These are phyloP conservation scores for Orchesella cincta DNA, from an alignment of 1,140 invertebrate genomes.

Conservation along the genomic window DNA sequence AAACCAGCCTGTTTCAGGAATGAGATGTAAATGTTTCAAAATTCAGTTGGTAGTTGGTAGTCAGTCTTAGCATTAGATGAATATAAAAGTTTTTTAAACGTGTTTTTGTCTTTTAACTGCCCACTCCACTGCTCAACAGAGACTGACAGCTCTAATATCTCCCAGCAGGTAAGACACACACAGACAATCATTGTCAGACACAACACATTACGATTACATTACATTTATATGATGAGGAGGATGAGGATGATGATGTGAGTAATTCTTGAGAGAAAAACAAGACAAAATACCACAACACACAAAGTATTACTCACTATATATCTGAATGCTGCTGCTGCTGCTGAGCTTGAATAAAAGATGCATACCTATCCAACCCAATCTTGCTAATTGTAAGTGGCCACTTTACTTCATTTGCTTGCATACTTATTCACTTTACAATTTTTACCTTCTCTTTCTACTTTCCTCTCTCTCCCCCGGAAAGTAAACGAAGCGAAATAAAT, in stretches of 20 bases:
- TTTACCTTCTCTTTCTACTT: no score
- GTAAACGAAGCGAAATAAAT: not conserved
- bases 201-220: not conserved
- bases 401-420: not conserved
- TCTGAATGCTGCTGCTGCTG: not conserved
- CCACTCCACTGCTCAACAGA: no score
- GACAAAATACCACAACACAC: not conserved
- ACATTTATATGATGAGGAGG: not conserved
- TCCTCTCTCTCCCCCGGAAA: no score
- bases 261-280: slow-evolving; percentile 23
- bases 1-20: no score
- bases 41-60: no score
- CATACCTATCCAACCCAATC: not conserved
- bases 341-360: not conserved
- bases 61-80: no score
- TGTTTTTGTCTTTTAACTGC: no score
- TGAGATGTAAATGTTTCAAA: no score
- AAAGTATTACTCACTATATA: no score
- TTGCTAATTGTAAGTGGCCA: not conserved
- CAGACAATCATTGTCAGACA: not conserved
- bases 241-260: slow-evolving; percentile 1
- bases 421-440: not conserved
- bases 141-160: no score
- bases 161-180: not conserved
- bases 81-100: no score